Evolutionary conservation across 2,888 invertebrate genomes (phyloP).

Genomic region (Neelides folsomi): DNA sequence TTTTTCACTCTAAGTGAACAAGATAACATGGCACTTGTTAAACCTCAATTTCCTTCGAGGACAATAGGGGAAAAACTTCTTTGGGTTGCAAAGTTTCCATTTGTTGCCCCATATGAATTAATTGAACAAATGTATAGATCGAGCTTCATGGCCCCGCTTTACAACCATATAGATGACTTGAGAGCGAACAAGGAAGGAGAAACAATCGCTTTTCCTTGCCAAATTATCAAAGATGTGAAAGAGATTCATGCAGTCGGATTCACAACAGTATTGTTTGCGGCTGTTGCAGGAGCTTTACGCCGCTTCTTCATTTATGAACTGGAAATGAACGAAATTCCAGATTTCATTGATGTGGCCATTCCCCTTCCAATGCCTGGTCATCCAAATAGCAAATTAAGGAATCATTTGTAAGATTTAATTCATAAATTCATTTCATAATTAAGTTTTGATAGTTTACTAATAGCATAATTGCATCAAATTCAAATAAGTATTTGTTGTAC

Average conservation of each 20-base stretch:
- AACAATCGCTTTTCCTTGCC: constrained; percentile 4
- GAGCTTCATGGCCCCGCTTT: constrained; percentile 7
- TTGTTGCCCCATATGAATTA: constrained; percentile 7
- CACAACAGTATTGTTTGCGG: constrained; percentile 11
- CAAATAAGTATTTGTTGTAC: too few relatives aligned
- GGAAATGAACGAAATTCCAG: constrained; percentile 4
- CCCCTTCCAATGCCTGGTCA: constrained; percentile 11
- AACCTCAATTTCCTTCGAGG: neutral
- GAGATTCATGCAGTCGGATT: constrained; percentile 8
- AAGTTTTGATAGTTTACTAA: too few relatives aligned
- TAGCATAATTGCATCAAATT: too few relatives aligned
- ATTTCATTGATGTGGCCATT: constrained; percentile 6
- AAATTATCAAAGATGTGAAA: constrained; percentile 10
- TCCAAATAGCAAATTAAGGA: constrained; percentile 12
- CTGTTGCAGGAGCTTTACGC: constrained; percentile 10
- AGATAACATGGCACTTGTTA: constrained; percentile 1
- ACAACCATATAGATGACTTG: constrained; percentile 9
- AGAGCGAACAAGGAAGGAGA: constrained; percentile 2
- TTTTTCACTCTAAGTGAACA: neutral
- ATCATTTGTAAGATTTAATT: constrained; percentile 9
- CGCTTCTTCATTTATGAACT: constrained; percentile 7
- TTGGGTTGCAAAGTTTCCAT: constrained; percentile 1
- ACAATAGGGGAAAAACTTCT: neutral
- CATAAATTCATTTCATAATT: too few relatives aligned
- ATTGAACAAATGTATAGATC: constrained; percentile 2